A percentile compares a stretch with the other conserved stretches of the same genome.
These are phyloP conservation scores for Umimayanthus kanabou DNA, from an alignment of 92 coral and sea anemone genomes.

Conservation along the genomic window DNA sequence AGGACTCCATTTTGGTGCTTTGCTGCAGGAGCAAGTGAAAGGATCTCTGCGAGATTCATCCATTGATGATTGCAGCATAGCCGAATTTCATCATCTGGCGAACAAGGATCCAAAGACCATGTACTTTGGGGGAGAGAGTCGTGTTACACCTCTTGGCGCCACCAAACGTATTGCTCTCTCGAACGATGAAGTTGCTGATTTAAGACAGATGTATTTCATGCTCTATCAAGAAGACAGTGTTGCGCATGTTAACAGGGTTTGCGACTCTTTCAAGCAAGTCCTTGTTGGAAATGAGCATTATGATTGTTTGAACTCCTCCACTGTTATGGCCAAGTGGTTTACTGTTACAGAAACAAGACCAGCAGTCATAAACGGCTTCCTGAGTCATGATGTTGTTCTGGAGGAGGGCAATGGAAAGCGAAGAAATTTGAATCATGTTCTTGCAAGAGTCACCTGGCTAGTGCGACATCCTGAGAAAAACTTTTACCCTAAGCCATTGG, in stretches of 20 bases:
- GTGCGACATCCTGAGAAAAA: constrained; percentile 35
- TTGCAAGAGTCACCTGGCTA: constrained; percentile 60
- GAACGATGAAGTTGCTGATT: constrained; percentile 9
- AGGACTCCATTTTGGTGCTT: neutral
- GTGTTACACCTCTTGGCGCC: constrained; percentile 43
- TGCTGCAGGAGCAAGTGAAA: constrained; percentile 12
- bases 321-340: constrained; percentile 53
- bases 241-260: constrained; percentile 39
- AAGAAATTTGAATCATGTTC: constrained; percentile 44
- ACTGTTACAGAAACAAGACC: constrained; percentile 46
- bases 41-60: constrained; percentile 30
- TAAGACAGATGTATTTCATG: constrained; percentile 44
- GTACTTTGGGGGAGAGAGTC: neutral
- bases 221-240: constrained; percentile 32
- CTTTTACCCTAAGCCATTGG: constrained; percentile 47
- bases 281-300: constrained; percentile 30
- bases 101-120: neutral
- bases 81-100: neutral
- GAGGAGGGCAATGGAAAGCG: constrained; percentile 23
- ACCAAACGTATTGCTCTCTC: constrained; percentile 36
- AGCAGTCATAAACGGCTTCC: constrained; percentile 48
- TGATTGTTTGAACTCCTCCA: constrained; percentile 45
- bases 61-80: neutral
- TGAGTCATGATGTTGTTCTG: constrained; percentile 38
- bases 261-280: constrained; percentile 34